These are phyloP conservation scores for Bubalus kerabau DNA, from an alignment of 2,113 vertebrate genomes.

Conservation along the genomic window DNA sequence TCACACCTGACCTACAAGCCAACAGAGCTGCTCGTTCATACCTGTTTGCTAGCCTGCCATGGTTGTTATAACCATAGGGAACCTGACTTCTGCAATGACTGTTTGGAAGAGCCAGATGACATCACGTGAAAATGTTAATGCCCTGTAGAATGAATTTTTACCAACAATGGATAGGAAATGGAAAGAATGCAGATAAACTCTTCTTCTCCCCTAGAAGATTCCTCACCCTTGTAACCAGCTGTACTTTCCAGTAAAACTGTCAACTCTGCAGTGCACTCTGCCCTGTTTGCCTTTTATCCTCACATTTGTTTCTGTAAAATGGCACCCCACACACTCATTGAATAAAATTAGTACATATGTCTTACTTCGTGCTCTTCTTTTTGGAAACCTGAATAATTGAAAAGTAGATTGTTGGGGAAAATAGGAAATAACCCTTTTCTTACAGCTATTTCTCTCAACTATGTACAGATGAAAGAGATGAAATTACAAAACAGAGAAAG, in stretches of 20 bases:
- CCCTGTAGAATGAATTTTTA: neutral
- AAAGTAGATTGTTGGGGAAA: neutral
- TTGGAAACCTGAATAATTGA: neutral
- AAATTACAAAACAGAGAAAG: neutral
- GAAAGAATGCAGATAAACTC: neutral
- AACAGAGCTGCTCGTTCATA: neutral
- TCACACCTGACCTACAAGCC: neutral
- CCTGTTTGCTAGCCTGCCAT: neutral
- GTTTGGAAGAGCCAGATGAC: neutral
- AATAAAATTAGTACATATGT: neutral
- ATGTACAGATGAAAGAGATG: neutral
- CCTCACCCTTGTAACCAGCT: neutral
- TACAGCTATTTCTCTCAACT: neutral
- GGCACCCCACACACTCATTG: neutral
- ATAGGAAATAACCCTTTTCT: neutral
- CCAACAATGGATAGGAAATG: neutral
- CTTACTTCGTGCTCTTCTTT: neutral
- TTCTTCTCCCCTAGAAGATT: neutral
- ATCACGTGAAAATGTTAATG: neutral
- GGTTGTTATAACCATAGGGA: neutral
- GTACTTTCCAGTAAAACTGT: neutral
- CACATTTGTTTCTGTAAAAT: neutral
- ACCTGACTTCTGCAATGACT: neutral
- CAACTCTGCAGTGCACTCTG: neutral
- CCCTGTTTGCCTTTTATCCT: neutral